phyloP scores from a whole-genome alignment of 2,888 invertebrate genomes.

The Tetranychus truncatus region DNA sequence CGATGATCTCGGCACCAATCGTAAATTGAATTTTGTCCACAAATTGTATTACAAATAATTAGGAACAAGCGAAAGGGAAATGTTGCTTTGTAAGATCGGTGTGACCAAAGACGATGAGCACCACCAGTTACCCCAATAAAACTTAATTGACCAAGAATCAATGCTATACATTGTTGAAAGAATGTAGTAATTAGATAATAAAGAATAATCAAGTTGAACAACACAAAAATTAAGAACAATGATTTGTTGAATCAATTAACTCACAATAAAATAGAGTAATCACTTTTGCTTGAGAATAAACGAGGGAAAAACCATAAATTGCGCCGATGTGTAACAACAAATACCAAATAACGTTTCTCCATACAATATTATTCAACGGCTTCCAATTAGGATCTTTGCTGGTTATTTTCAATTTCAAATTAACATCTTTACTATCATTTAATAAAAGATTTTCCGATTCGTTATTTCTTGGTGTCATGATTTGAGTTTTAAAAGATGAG shows the following conservation, averaged over 20 bases:
- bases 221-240: background rate
- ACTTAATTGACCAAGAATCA: background rate
- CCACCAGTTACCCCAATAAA: conserved; percentile 2
- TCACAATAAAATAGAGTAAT: background rate
- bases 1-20: conserved; percentile 25
- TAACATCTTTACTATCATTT: too few relatives aligned
- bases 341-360: conserved; percentile 9
- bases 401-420: background rate
- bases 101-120: conserved; percentile 6
- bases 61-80: conserved; percentile 35
- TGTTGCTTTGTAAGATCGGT: conserved; percentile 35
- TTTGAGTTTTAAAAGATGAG: too few relatives aligned
- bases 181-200: background rate
- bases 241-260: background rate
- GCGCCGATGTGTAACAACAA: background rate
- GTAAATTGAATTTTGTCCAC: conserved; percentile 32
- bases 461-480: too few relatives aligned
- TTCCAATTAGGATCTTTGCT: background rate
- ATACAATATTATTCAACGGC: conserved; percentile 9
- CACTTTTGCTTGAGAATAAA: background rate
- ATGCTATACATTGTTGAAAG: background rate
- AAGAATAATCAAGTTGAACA: background rate
- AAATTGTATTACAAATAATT: conserved; percentile 33
- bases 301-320: background rate
- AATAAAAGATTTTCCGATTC: too few relatives aligned